Base-by-base conservation (phyloP, 2,113 vertebrate species). In the Apistogramma diplotaenia region DNA sequence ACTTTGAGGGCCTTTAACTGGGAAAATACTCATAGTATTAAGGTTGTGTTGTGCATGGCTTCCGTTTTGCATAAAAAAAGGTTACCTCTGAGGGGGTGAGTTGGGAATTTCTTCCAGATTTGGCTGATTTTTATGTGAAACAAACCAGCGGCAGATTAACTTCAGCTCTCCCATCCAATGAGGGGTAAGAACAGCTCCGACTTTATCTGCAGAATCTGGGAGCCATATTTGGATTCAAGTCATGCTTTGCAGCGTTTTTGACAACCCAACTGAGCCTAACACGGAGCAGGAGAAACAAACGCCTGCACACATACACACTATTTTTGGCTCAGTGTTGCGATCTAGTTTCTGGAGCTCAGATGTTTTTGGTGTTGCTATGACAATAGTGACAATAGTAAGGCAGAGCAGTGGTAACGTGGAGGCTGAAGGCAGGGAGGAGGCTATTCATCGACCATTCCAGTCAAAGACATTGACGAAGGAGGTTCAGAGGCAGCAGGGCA, bases 341-440 rank as follows among this genome's bases (percentile, higher is more conserved):
- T 65, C 53, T 79, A 62, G 59, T 78, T 85, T 31, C 55, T 81
- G 62, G 76, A 84, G 75, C 79, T 85, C 65, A 85, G 89, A 92
- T 90, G 87, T 91, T 93, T 92, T 91, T 54, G n/a, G 46, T 79
- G 93, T 94, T 93, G 90, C 90, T 89, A 93, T 93, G 91, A 85
- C 92, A 84, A 90, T 89, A 62, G 31, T 74, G 78, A 94, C 84
- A 94, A 93, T 90, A 89, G 88, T 76, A 79, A 85, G 78, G 78
- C 81, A 78, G 81, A 78, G 85, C 73, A 65, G 71, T 54, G 75
- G 71, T 78, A 75, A 81, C 74, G 78, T 76, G 76, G 74, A 75
- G 62, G 56, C 67, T 67, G 57, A 60, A 85, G 72, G 58, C 56
- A 43, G 62, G 70, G 53, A 40, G 74, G 79, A 16, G 6, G 62